phyloP scores from a whole-genome alignment of 1,140 invertebrate genomes.

The Drosophila melanica region DNA sequence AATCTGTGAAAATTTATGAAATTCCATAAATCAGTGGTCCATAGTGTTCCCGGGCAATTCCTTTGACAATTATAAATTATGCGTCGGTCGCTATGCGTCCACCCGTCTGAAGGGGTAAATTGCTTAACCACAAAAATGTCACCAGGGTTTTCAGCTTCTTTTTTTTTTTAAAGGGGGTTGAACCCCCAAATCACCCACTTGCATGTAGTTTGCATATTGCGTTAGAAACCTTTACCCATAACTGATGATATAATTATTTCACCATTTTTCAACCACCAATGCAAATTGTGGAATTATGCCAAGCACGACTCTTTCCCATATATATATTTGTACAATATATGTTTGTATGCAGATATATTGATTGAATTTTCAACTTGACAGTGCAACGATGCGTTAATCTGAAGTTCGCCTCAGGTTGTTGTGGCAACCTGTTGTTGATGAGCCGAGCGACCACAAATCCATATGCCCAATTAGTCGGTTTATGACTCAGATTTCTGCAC shows the following conservation, averaged over 20 bases:
- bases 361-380: constrained; percentile 30
- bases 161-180: too few relatives aligned
- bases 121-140: constrained; percentile 75
- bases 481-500: constrained; percentile 27
- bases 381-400: constrained; percentile 48
- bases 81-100: constrained; percentile 35
- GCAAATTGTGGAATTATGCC: constrained; percentile 32
- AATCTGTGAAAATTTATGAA: constrained; percentile 81
- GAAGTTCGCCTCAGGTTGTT: constrained; percentile 31
- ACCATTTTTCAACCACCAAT: constrained; percentile 40
- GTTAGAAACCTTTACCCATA: constrained; percentile 20
- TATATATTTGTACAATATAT: constrained; percentile 4
- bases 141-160: constrained; percentile 13
- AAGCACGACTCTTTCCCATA: neutral
- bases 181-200: constrained; percentile 18
- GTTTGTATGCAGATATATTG: constrained; percentile 5
- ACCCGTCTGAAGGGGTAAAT: constrained; percentile 55
- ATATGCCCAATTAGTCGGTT: constrained; percentile 61
- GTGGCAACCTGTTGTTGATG: constrained; percentile 58
- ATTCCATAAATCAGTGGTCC: constrained; percentile 76
- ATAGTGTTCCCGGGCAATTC: constrained; percentile 45
- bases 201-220: constrained; percentile 46
- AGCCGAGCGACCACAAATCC: constrained; percentile 48
- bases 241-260: constrained; percentile 34
- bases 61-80: constrained; percentile 82